A percentile compares a stretch with the other conserved stretches of the same genome.
Evolutionary conservation across 2,888 invertebrate genomes (phyloP).

Genomic region (Megaustenia siamemsis): DNA sequence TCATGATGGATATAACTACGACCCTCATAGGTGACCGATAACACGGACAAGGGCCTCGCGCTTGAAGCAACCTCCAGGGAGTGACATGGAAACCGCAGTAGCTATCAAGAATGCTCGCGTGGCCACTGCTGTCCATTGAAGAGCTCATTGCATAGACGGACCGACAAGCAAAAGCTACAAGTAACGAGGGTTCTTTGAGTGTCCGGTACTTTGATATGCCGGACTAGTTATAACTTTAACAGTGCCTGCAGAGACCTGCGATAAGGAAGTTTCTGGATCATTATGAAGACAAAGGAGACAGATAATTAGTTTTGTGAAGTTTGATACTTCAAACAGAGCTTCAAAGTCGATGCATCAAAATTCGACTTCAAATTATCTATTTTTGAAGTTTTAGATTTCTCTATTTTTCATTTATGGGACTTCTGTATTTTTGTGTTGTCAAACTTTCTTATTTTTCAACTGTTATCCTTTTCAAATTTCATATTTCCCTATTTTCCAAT

Average conservation of each 20-base stretch:
- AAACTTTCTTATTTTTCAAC: neutral
- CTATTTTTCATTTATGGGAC: neutral
- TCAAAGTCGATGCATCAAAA: too few relatives aligned
- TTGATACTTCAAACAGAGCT: too few relatives aligned
- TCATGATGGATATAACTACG: neutral
- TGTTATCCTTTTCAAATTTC: neutral
- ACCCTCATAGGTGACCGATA: neutral
- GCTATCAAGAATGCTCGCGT: neutral
- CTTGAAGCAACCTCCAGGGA: slow-evolving; percentile 27
- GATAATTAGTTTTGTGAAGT: too few relatives aligned
- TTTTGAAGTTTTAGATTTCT: neutral
- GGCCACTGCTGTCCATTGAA: neutral
- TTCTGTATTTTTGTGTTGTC: neutral
- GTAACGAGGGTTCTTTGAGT: neutral
- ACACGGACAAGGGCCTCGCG: neutral
- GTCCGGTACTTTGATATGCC: slow-evolving; percentile 2
- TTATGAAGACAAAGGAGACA: neutral
- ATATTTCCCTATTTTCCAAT: neutral
- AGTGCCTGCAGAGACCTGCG: neutral
- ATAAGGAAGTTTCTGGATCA: neutral
- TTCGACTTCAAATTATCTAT: too few relatives aligned
- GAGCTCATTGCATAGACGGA: neutral
- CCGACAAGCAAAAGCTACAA: neutral
- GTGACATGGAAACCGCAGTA: neutral
- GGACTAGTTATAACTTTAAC: neutral